Evolutionary conservation across 2,113 vertebrate genomes (phyloP).

Genomic region (Cathartes aura): DNA sequence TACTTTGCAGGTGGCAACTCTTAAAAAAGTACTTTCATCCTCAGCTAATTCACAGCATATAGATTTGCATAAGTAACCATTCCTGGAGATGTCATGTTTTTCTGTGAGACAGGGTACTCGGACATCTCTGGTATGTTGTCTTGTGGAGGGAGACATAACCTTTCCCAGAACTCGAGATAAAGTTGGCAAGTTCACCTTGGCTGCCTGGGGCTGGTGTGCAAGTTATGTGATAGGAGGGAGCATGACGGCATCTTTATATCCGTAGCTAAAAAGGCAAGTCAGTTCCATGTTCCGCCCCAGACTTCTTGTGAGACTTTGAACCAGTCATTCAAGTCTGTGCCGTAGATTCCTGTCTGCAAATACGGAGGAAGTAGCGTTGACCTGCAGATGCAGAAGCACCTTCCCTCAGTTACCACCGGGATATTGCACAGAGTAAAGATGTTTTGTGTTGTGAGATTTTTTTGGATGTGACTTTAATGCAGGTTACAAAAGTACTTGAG

Average conservation of each 20-base stretch:
- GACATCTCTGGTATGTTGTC: neutral
- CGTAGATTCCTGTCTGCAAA: neutral
- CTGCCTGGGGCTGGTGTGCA: neutral
- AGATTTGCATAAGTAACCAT: neutral
- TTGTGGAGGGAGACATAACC: neutral
- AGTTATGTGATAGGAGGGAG: neutral
- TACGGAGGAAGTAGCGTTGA: neutral
- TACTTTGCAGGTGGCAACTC: neutral
- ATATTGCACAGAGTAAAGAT: neutral
- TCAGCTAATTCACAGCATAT: neutral
- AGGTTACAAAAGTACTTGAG: neutral
- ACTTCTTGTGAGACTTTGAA: neutral
- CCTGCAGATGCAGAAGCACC: neutral
- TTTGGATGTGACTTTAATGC: neutral
- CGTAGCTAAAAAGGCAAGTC: accelerated
- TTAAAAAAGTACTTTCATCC: neutral
- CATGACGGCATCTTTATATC: accelerated
- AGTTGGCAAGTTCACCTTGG: neutral
- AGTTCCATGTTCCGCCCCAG: neutral
- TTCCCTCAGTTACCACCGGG: neutral
- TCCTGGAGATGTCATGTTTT: neutral
- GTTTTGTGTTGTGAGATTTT: neutral
- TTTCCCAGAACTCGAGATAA: neutral
- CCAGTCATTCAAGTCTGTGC: neutral
- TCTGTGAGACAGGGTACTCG: neutral